Percentiles rank a stretch among this genome's conserved stretches.
These are phyloP conservation scores for Lasioglossum villosulum DNA, from an alignment of 2,888 invertebrate genomes.

Conservation along the genomic window DNA sequence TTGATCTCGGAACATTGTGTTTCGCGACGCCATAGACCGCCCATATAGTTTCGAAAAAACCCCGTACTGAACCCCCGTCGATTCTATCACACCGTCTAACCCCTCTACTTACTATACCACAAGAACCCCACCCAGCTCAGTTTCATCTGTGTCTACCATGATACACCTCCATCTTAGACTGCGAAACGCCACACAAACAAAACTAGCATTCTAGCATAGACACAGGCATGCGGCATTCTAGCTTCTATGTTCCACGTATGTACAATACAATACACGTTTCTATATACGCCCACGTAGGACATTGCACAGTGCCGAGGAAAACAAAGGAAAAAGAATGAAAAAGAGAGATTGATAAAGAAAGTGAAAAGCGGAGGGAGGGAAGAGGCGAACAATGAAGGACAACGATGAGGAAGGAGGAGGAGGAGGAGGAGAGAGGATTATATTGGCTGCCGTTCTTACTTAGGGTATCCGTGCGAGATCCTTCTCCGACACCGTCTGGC, in stretches of 20 bases:
- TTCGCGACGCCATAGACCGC: slow-evolving; percentile 38
- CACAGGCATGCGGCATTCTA: slow-evolving; percentile 82
- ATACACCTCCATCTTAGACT: slow-evolving; percentile 42
- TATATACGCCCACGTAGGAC: slow-evolving; percentile 43
- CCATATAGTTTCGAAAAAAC: slow-evolving; percentile 26
- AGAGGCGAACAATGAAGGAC: background rate
- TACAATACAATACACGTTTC: slow-evolving; percentile 52
- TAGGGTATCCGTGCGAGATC: slow-evolving; percentile 30
- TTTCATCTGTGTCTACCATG: slow-evolving; percentile 37
- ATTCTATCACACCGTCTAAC: slow-evolving; percentile 32
- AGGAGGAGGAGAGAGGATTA: background rate
- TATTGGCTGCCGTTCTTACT: background rate
- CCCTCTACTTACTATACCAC: background rate
- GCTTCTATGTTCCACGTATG: slow-evolving; percentile 73
- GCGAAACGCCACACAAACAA: slow-evolving; percentile 23
- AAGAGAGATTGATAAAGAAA: background rate
- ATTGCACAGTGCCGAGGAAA: slow-evolving; percentile 47
- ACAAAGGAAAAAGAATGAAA: slow-evolving; percentile 23
- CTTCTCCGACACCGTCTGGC: background rate
- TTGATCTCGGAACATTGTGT: slow-evolving; percentile 47
- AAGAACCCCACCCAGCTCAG: background rate
- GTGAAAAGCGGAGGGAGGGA: background rate
- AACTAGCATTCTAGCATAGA: slow-evolving; percentile 80
- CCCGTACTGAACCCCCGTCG: slow-evolving; percentile 33
- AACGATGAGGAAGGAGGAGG: background rate